Base-by-base conservation (phyloP, 1,140 invertebrate species). In the Cydia strobilella region DNA sequence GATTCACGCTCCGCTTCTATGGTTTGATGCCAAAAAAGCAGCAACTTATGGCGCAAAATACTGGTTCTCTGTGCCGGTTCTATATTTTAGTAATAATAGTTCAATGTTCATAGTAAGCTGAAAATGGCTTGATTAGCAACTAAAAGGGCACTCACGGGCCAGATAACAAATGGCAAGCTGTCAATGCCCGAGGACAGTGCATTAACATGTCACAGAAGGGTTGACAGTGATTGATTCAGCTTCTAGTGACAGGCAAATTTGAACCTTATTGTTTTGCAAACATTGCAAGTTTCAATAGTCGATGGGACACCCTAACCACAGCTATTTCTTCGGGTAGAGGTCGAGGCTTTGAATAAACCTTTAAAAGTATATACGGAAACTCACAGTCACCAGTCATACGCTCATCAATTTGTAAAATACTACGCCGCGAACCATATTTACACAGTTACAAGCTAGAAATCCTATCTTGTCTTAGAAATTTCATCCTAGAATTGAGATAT, bases 121-220 rank as follows among this genome's bases (percentile, higher is more conserved):
- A 63, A 35, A 65, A 27, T 27, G 59, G 23, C 27, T 65, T 65
- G 63, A 65, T 65, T 65, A 69, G 4, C 65, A 35, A 10, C 27
- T 69, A 69, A 69, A 69, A 69, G 65, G 65, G 27, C 65, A 65
- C 65, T 69, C 18, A 18, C 27, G 27, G 25, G 35, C 27, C 65
- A 35, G 65, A 69, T 69, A 69, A 69, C 65, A 69, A 69, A 69
- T 69, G 65, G 65, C 65, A 18, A 35, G 4, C n/a, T 69, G 65
- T 69, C 65, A 69, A 69, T 69, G n/a, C 27, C 35, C 31, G 27
- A 35, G 65, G 65, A 69, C 65, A 69, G 65, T 69, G 65, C 65
- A 69, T 69, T 69, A 69, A 69, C 65, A 69, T 69, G 65, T 69
- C 65, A 69, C 65, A 31, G 65, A 69, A 69, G 65, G 65, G 65